These are phyloP conservation scores for Arge pagana DNA, from an alignment of 2,888 invertebrate species.

Conservation along the genomic window DNA sequence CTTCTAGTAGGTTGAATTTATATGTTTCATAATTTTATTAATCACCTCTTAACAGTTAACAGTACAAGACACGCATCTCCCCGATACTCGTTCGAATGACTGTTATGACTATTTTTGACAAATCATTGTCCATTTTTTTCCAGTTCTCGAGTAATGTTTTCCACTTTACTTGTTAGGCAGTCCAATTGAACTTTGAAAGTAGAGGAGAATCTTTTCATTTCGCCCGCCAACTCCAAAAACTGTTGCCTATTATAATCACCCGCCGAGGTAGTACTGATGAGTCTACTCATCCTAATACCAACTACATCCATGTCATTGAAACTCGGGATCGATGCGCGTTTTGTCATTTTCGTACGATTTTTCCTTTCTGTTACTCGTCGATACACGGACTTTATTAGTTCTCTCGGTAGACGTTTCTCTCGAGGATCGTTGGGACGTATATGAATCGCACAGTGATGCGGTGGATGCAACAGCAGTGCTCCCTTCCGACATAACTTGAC, in stretches of 20 bases:
- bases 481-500: slow-evolving; percentile 71
- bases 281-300: slow-evolving; percentile 36
- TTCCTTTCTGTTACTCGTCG: slow-evolving; percentile 74
- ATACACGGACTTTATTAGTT: slow-evolving; percentile 74
- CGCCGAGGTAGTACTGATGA: slow-evolving; percentile 41
- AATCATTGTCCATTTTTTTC: slow-evolving; percentile 12
- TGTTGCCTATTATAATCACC: slow-evolving; percentile 43
- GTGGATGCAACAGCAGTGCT: slow-evolving; percentile 76
- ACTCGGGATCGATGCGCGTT: slow-evolving; percentile 28
- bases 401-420: slow-evolving; percentile 76
- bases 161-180: slow-evolving; percentile 40
- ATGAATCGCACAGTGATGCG: slow-evolving; percentile 73
- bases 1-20: slow-evolving; percentile 66
- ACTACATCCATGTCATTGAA: slow-evolving; percentile 27
- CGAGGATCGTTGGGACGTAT: slow-evolving; percentile 83
- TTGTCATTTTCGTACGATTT: slow-evolving; percentile 38
- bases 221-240: slow-evolving; percentile 42
- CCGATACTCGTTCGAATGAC: too few species aligned
- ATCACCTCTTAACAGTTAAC: not conserved
- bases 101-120: not conserved
- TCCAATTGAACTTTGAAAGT: slow-evolving; percentile 44
- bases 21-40: not conserved
- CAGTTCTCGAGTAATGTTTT: slow-evolving; percentile 41
- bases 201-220: slow-evolving; percentile 45
- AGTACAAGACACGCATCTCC: too few species aligned